Percentiles rank a stretch among this genome's conserved stretches.
phyloP scores from a whole-genome alignment of 2,113 vertebrate species.

The Lophochroa leadbeateri region DNA sequence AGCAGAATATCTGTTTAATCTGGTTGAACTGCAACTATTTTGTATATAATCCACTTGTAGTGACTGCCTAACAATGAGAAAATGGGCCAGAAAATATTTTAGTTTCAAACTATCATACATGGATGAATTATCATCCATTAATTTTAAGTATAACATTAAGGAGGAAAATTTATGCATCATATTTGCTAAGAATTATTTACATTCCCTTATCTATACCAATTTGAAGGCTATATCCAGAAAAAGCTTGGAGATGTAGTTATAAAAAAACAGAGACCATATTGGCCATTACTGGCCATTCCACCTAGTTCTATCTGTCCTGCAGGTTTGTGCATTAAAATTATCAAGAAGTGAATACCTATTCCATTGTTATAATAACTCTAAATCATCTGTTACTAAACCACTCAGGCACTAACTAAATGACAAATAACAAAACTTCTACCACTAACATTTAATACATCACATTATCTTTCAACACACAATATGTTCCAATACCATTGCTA shows the following conservation, averaged over 20 bases:
- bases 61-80: neutral
- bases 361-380: neutral
- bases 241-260: neutral
- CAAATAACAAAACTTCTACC: neutral
- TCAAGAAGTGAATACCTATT: neutral
- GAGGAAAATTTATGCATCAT: neutral
- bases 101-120: neutral
- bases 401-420: neutral
- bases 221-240: neutral
- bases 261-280: neutral
- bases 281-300: neutral
- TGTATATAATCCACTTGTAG: neutral
- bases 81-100: neutral
- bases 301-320: neutral
- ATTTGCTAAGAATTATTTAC: neutral
- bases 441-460: neutral
- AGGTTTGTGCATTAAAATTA: neutral
- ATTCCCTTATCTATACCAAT: neutral
- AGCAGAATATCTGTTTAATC: neutral
- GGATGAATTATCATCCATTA: neutral
- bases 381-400: neutral
- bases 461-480: neutral
- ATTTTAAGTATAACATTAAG: neutral
- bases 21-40: neutral
- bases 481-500: neutral